A percentile compares a stretch with the other conserved stretches of the same genome.
These are phyloP conservation scores for Eristalinus sepulchralis DNA, from an alignment of 2,888 invertebrate species.

Conservation along the genomic window DNA sequence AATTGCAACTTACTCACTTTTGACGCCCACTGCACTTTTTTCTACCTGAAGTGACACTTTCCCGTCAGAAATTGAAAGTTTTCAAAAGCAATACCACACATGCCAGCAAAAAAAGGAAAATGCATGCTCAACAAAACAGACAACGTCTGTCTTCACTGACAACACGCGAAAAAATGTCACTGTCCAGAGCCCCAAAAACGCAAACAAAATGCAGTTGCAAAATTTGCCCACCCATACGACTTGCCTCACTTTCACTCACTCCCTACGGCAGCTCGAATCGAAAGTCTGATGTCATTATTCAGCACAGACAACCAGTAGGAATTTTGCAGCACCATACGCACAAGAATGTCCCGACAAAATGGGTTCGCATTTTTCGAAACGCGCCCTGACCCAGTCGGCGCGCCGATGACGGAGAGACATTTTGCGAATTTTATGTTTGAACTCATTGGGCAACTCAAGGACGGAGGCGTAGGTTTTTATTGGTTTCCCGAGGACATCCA, in stretches of 20 bases:
- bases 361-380: background rate
- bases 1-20: no score
- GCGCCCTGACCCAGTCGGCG: background rate
- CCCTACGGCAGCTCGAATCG: background rate
- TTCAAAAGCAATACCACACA: no score
- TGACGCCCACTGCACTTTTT: no score
- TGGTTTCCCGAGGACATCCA: background rate
- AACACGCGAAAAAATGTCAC: background rate
- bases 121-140: background rate
- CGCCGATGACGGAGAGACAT: background rate
- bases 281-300: background rate
- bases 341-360: background rate
- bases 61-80: no score
- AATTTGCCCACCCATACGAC: background rate
- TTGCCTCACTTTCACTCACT: background rate
- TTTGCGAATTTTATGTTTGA: conserved; percentile 1
- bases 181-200: background rate
- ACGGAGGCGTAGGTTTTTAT: background rate
- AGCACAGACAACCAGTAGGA: background rate
- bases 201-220: background rate
- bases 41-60: no score
- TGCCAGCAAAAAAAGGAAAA: no score
- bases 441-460: background rate
- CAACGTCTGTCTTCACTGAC: background rate
- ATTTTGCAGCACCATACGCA: background rate